A percentile compares a stretch with the other conserved stretches of the same genome.
Evolutionary conservation across 2,113 vertebrate species (phyloP).

Genomic region (Strix aluco): DNA sequence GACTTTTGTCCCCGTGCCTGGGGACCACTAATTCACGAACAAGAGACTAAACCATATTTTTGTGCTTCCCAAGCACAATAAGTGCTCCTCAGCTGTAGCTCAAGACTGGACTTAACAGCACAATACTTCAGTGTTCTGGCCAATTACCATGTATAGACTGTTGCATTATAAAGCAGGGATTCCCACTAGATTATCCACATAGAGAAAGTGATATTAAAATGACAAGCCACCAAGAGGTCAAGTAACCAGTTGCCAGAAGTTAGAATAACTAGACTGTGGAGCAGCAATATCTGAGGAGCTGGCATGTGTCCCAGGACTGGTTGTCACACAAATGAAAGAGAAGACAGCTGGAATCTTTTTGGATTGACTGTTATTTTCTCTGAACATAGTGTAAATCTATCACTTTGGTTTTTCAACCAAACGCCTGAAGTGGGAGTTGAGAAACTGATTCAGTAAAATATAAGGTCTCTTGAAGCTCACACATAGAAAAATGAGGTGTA

Average conservation of each 20-base stretch:
- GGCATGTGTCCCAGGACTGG: slow-evolving; percentile 62
- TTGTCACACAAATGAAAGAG: slow-evolving; percentile 45
- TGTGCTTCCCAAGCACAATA: not conserved
- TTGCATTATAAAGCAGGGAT: slow-evolving; percentile 30
- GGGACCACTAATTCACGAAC: not conserved
- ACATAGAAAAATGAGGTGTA: too few species aligned
- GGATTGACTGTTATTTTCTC: slow-evolving; percentile 45
- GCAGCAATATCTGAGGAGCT: slow-evolving; percentile 58
- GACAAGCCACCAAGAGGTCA: slow-evolving; percentile 66
- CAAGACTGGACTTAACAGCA: not conserved
- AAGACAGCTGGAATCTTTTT: slow-evolving; percentile 41
- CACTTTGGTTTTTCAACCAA: not conserved
- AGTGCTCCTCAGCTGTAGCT: slow-evolving; percentile 12
- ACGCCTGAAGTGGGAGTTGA: not conserved
- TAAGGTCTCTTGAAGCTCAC: not conserved
- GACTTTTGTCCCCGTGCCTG: not conserved
- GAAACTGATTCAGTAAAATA: slow-evolving; percentile 10
- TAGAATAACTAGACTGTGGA: slow-evolving; percentile 57
- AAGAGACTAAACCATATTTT: not conserved
- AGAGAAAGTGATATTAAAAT: slow-evolving; percentile 51
- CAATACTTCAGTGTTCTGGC: slow-evolving; percentile 49
- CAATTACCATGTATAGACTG: not conserved
- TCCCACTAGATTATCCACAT: slow-evolving; percentile 32
- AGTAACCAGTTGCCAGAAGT: slow-evolving; percentile 70
- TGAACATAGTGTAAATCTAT: slow-evolving; percentile 22